Evolutionary conservation across 1,140 invertebrate species (phyloP).

Genomic region (Rhyacophila brunnea): DNA sequence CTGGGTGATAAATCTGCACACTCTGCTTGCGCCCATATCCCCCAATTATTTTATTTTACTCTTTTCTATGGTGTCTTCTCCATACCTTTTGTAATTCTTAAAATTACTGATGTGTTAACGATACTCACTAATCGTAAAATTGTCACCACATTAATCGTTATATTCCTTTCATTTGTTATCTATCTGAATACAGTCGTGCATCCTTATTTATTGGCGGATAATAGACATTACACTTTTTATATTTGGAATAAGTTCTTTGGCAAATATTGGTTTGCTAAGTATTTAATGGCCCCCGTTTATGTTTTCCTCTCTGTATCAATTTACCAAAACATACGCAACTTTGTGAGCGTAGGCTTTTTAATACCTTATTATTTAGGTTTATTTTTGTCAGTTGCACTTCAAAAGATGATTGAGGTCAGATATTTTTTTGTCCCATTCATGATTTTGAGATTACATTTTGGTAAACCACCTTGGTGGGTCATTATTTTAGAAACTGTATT

Average conservation of each 20-base stretch:
- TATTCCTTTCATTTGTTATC: no score
- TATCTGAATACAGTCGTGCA: no score
- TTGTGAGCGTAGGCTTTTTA: conserved; percentile 62
- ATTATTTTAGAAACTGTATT: conserved; percentile 69
- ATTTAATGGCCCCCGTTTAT: conserved; percentile 79
- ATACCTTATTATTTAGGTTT: conserved; percentile 65
- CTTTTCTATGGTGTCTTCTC: no score
- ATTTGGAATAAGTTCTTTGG: conserved; percentile 86
- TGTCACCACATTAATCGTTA: no score
- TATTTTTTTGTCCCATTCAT: conserved; percentile 95
- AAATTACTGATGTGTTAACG: no score
- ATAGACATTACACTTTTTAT: conserved; percentile 96
- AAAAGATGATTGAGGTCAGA: conserved; percentile 85
- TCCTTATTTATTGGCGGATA: conserved; percentile 79
- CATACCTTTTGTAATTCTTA: no score
- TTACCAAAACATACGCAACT: conserved; percentile 56
- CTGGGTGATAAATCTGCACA: no score
- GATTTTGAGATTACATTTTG: conserved; percentile 73
- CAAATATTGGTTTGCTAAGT: conserved; percentile 64
- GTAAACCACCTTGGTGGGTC: conserved; percentile 52
- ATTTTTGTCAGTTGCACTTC: conserved; percentile 69
- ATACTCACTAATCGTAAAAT: no score
- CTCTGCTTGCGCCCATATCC: no score
- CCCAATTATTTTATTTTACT: no score
- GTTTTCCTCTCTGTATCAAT: conserved; percentile 66